phyloP scores from a whole-genome alignment of 1,140 invertebrate genomes.

The Antheraea pernyi region DNA sequence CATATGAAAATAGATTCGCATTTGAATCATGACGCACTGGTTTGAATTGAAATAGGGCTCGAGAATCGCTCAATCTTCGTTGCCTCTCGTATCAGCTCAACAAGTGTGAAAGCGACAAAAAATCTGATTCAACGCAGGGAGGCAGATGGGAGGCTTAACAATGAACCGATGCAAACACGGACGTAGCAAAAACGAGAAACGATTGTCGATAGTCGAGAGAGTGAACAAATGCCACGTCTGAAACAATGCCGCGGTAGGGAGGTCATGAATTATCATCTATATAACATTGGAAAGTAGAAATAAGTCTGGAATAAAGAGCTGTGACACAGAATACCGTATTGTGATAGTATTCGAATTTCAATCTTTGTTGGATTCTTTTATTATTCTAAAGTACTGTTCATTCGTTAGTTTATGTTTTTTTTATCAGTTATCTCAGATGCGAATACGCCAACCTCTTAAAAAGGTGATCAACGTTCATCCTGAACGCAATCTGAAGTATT shows the following conservation, averaged over 20 bases:
- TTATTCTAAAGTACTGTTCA: neutral
- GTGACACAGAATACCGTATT: neutral
- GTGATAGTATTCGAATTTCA: slow-evolving; percentile 2
- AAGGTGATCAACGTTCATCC: no score
- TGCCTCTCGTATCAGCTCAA: slow-evolving; percentile 14
- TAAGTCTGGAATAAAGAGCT: slow-evolving; percentile 1
- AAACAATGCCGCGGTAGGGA: slow-evolving; percentile 29
- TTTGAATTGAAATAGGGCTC: slow-evolving; percentile 9
- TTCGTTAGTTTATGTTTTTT: neutral
- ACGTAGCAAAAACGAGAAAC: slow-evolving; percentile 34
- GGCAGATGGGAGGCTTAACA: slow-evolving; percentile 26
- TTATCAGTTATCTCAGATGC: neutral
- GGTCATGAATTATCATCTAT: slow-evolving; percentile 21
- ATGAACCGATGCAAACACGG: slow-evolving; percentile 36
- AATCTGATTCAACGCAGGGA: slow-evolving; percentile 14
- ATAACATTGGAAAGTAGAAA: slow-evolving; percentile 8
- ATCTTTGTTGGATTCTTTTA: neutral
- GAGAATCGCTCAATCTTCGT: slow-evolving; percentile 3
- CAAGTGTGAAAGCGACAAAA: slow-evolving; percentile 29
- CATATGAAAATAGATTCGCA: slow-evolving; percentile 11
- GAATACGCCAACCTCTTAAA: no score
- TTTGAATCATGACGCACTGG: slow-evolving; percentile 5
- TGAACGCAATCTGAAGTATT: no score
- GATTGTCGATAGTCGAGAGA: slow-evolving; percentile 36
- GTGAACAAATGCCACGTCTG: slow-evolving; percentile 31